Conservation (phyloP, 2,113 vertebrate species). For the Benitochromis conjunctus region DNA sequence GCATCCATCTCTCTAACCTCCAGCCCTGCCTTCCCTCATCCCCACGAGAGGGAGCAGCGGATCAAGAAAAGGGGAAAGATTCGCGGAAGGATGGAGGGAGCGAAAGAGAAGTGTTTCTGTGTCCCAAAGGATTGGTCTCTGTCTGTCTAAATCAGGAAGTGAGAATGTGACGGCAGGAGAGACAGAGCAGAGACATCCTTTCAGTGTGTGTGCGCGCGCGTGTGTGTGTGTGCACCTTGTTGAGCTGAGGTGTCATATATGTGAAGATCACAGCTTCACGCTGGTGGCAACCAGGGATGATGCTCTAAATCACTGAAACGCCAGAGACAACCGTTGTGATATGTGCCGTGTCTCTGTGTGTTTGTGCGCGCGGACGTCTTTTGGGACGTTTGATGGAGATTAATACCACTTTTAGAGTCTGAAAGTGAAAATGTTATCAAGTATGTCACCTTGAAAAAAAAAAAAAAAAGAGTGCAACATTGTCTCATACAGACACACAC, state of each 20-base stretch:
- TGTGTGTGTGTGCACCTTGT: conserved; percentile 44
- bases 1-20: conserved; percentile 31
- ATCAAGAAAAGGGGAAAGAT: conserved; percentile 26
- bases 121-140: conserved; percentile 66
- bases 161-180: conserved; percentile 66
- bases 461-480: not conserved
- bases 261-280: conserved; percentile 65
- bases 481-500: not conserved
- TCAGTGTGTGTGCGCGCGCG: conserved; percentile 36
- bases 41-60: conserved; percentile 45
- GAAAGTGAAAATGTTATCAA: conserved; percentile 53
- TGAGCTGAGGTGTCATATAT: conserved; percentile 69
- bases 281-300: conserved; percentile 59
- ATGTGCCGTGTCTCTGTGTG: conserved; percentile 12
- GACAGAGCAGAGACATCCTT: conserved; percentile 23
- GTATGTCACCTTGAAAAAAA: conserved; percentile 5
- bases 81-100: conserved; percentile 18
- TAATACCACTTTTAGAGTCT: conserved; percentile 34
- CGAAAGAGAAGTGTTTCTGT: conserved; percentile 35
- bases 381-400: conserved; percentile 32
- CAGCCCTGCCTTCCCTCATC: conserved; percentile 17
- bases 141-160: conserved; percentile 69
- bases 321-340: conserved; percentile 51
- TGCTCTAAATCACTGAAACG: conserved; percentile 58
- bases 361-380: conserved; percentile 10